Percentiles rank a stretch among this genome's conserved stretches.
Evolutionary conservation across 2,113 vertebrate species (phyloP).

Genomic region (Tragelaphus imberbis): DNA sequence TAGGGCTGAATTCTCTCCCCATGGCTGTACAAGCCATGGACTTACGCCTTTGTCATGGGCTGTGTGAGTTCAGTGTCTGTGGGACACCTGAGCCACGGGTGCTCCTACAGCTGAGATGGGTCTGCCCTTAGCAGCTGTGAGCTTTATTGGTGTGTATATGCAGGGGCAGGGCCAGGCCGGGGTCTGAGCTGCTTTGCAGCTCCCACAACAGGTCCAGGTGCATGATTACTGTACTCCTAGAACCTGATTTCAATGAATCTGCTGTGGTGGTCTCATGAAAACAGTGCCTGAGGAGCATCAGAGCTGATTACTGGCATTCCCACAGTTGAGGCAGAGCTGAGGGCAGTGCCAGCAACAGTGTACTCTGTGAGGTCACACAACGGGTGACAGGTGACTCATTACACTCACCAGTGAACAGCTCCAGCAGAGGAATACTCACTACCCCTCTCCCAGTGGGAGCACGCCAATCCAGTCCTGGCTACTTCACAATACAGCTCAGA

Average conservation of each 20-base stretch:
- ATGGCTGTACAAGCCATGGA: not conserved
- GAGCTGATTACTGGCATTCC: not conserved
- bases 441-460: not conserved
- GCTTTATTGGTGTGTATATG: not conserved
- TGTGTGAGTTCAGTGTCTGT: not conserved
- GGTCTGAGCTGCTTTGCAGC: not conserved
- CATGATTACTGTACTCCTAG: not conserved
- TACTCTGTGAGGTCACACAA: not conserved
- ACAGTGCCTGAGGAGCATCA: not conserved
- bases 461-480: not conserved
- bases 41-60: not conserved
- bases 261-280: not conserved
- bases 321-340: not conserved
- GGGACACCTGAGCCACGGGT: not conserved
- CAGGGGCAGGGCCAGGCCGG: not conserved
- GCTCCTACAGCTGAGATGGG: not conserved
- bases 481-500: not conserved
- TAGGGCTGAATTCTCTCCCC: not conserved
- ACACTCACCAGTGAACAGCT: not conserved
- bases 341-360: not conserved
- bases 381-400: not conserved
- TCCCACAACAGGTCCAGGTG: not conserved
- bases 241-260: not conserved
- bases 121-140: not conserved
- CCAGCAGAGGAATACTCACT: not conserved